Evolutionary conservation across 2,113 vertebrate genomes (phyloP).

Genomic region (Gallinago media): DNA sequence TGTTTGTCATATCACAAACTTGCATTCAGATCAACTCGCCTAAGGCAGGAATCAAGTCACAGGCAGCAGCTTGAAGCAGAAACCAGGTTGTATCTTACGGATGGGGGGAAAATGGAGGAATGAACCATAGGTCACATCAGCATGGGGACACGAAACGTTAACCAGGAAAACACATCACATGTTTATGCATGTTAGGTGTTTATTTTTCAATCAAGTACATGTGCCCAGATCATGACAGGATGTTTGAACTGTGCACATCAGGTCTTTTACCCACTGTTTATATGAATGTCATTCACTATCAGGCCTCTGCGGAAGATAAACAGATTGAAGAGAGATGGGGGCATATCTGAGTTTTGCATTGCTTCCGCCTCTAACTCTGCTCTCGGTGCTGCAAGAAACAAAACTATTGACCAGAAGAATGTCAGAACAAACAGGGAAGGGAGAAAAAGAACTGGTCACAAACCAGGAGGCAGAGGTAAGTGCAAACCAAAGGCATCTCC

Average conservation of each 20-base stretch:
- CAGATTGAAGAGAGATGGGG: constrained; percentile 56
- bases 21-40: not conserved
- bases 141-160: not conserved
- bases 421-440: not conserved
- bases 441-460: not conserved
- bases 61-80: not conserved
- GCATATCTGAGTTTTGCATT: constrained; percentile 38
- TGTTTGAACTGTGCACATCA: constrained; percentile 68
- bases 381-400: not conserved
- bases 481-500: not conserved
- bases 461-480: not conserved
- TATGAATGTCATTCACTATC: constrained; percentile 62
- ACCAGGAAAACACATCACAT: constrained; percentile 32
- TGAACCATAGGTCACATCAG: not conserved
- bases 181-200: constrained; percentile 33
- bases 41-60: not conserved
- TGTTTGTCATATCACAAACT: not conserved
- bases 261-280: constrained; percentile 64
- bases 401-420: not conserved
- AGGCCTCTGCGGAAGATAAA: constrained; percentile 55
- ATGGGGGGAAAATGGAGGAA: not conserved
- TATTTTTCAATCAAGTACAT: constrained; percentile 64
- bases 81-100: not conserved
- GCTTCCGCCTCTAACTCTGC: constrained; percentile 22
- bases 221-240: constrained; percentile 57